Evolutionary conservation across 1,140 invertebrate species (phyloP).

Genomic region (Formica exsecta): DNA sequence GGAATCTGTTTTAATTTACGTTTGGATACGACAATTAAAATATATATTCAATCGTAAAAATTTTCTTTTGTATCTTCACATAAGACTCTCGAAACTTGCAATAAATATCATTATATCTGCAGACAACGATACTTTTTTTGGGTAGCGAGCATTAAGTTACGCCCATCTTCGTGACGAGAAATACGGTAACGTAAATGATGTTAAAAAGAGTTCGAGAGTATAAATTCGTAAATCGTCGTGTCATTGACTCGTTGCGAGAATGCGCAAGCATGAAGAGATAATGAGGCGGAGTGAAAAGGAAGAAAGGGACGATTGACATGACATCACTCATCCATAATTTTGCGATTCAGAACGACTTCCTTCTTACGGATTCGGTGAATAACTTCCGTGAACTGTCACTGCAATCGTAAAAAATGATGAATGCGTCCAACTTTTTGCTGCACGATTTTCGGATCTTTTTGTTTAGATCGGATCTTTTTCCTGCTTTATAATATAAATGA

Average conservation of each 20-base stretch:
- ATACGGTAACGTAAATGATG: neutral
- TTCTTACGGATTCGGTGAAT: slow-evolving; percentile 27
- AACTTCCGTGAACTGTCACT: slow-evolving; percentile 36
- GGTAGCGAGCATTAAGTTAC: slow-evolving; percentile 43
- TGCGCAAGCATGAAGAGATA: slow-evolving; percentile 33
- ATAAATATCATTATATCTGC: slow-evolving; percentile 24
- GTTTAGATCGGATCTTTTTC: too few species aligned
- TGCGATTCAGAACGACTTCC: neutral
- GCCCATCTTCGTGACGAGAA: slow-evolving; percentile 50
- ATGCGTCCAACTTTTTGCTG: neutral
- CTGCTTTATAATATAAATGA: too few species aligned
- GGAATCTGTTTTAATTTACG: slow-evolving; percentile 30
- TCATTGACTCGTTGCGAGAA: slow-evolving; percentile 50
- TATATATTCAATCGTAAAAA: slow-evolving; percentile 5
- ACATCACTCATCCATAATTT: slow-evolving; percentile 52
- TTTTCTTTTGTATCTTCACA: neutral
- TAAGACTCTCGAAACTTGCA: neutral
- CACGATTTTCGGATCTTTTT: neutral
- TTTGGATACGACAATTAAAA: slow-evolving; percentile 10
- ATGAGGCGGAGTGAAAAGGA: slow-evolving; percentile 54
- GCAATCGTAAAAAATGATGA: slow-evolving; percentile 13
- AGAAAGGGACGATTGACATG: slow-evolving; percentile 47
- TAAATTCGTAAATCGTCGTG: slow-evolving; percentile 24
- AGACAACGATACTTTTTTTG: slow-evolving; percentile 30
- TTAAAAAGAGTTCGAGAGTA: slow-evolving; percentile 4